Evolutionary conservation across 92 coral and sea anemone species (phyloP).

Genomic region (Muricea muricata): DNA sequence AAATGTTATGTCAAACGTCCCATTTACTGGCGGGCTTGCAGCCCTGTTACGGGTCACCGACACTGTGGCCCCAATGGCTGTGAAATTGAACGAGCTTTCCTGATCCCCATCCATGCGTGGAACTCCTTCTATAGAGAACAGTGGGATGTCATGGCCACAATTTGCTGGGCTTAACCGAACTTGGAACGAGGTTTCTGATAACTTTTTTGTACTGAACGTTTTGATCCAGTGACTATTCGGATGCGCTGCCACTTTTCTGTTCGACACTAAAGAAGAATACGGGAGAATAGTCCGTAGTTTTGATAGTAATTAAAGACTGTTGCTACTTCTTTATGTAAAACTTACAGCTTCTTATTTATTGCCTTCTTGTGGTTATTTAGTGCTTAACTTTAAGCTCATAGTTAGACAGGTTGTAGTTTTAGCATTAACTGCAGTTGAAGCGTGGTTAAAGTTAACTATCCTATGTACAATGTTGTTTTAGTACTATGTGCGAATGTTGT

Average conservation of each 20-base stretch:
- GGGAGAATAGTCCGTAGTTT: no score
- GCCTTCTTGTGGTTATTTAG: no score
- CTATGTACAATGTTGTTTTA: no score
- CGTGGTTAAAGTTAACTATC: no score
- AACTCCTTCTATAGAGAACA: slow-evolving; percentile 68
- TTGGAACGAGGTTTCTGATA: slow-evolving; percentile 64
- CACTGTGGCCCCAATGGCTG: slow-evolving; percentile 47
- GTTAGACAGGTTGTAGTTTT: no score
- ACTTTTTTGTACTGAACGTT: slow-evolving; percentile 65
- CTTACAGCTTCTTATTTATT: no score
- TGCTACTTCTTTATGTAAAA: no score
- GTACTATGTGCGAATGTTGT: no score
- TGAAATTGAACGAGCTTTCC: slow-evolving; percentile 51
- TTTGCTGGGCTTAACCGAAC: slow-evolving; percentile 68
- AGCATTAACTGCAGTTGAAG: no score
- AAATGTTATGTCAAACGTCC: slow-evolving; percentile 74
- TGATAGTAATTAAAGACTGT: no score
- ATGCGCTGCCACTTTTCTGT: slow-evolving; percentile 66
- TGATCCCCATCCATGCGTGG: slow-evolving; percentile 49
- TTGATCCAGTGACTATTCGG: slow-evolving; percentile 79
- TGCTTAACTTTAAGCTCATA: background rate
- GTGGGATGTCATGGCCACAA: slow-evolving; percentile 77
- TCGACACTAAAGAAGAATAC: slow-evolving; percentile 55
- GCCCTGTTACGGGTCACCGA: slow-evolving; percentile 68
- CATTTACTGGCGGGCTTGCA: slow-evolving; percentile 80